A percentile compares a stretch with the other conserved stretches of the same genome.
Evolutionary conservation across 2,113 vertebrate genomes (phyloP).

Genomic region (Sebastes fasciatus): DNA sequence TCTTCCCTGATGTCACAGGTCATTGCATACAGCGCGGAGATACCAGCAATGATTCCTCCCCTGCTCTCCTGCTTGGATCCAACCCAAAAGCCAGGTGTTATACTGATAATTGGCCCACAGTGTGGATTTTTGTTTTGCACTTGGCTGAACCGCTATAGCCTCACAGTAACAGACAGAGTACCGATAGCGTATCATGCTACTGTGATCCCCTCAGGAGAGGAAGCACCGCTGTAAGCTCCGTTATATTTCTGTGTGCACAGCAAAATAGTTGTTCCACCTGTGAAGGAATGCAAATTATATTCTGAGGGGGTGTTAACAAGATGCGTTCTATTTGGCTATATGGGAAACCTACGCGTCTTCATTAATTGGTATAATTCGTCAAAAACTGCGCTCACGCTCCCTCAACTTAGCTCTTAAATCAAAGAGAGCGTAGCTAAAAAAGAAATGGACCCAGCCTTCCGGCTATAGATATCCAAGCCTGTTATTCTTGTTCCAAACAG

Average conservation of each 20-base stretch:
- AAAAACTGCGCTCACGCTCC: conserved; percentile 26
- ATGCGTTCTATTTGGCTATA: conserved; percentile 56
- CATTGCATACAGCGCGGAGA: conserved; percentile 48
- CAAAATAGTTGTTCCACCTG: conserved; percentile 67
- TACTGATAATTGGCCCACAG: conserved; percentile 79
- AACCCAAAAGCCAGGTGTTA: conserved; percentile 78
- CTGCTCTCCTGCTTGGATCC: conserved; percentile 63
- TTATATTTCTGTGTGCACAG: conserved; percentile 68
- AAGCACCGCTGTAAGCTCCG: conserved; percentile 56
- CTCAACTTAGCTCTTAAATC: conserved; percentile 50
- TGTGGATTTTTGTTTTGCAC: conserved; percentile 76
- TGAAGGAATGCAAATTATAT: conserved; percentile 71
- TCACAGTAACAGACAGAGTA: conserved; percentile 53
- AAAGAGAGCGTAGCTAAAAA: conserved; percentile 36
- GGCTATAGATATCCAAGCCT: conserved; percentile 60
- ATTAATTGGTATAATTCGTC: conserved; percentile 58
- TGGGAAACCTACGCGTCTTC: conserved; percentile 41
- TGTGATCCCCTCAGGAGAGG: conserved; percentile 62
- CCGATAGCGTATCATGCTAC: conserved; percentile 56
- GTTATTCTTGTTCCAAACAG: conserved; percentile 67
- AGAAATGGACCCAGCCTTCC: conserved; percentile 23
- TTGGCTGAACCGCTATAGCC: conserved; percentile 69
- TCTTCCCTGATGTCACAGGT: conserved; percentile 56
- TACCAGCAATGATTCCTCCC: conserved; percentile 33
- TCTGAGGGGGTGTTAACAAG: conserved; percentile 65